Evolutionary conservation across 2,888 invertebrate species (phyloP).

Genomic region (Drosophila kambysellisi): DNA sequence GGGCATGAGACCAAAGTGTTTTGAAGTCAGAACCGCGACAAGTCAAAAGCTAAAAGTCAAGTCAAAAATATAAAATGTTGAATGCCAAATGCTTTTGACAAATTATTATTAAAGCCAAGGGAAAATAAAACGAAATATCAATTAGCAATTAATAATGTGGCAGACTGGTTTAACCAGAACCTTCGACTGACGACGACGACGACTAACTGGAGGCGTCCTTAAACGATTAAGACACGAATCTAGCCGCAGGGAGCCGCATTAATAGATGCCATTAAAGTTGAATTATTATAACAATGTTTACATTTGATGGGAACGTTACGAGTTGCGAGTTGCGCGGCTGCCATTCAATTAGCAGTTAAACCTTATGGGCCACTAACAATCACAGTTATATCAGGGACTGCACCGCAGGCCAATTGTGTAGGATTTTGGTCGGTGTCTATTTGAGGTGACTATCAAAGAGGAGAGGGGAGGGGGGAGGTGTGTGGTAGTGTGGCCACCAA

Average conservation of each 20-base stretch:
- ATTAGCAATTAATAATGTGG: conserved; percentile 76
- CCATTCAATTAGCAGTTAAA: conserved; percentile 76
- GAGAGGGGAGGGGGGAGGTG: background rate
- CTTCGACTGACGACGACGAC: background rate
- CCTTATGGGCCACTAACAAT: conserved; percentile 36
- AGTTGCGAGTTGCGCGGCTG: background rate
- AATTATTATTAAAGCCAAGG: conserved; percentile 51
- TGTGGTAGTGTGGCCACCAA: background rate
- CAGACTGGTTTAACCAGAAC: conserved; percentile 31
- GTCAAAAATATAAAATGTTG: conserved; percentile 37
- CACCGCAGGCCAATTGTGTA: conserved; percentile 26
- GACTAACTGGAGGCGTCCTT: conserved; percentile 50
- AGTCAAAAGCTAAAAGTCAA: conserved; percentile 45
- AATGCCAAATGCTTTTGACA: conserved; percentile 56
- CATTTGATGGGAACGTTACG: conserved; percentile 9
- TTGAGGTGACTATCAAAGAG: background rate
- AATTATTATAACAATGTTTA: conserved; percentile 36
- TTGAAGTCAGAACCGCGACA: conserved; percentile 15
- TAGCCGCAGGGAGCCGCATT: conserved; percentile 37
- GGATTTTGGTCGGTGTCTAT: background rate
- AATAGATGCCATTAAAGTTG: conserved; percentile 19
- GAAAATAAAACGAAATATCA: conserved; percentile 58
- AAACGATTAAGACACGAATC: conserved; percentile 48
- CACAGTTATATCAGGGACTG: background rate
- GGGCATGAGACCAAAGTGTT: conserved; percentile 47